Evolutionary conservation across 2,888 invertebrate species (phyloP), one percentile per base, ranked within the genome.

Genomic region (Hecatera dysodea): DNA sequence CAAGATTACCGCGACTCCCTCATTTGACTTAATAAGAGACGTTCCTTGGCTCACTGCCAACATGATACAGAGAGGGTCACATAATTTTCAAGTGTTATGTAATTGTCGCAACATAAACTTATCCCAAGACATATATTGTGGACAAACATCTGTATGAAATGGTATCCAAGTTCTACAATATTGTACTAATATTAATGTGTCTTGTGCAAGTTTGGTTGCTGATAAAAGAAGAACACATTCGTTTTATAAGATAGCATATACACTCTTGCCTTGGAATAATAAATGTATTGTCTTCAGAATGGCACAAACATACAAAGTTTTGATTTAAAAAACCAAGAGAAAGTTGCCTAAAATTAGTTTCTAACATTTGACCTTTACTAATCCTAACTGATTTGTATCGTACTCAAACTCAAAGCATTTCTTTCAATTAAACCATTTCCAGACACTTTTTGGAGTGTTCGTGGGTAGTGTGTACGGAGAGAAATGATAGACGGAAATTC

Each of bases 1-100:
- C 39, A 56, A 75, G 59, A 53, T 67, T 68, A 66, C 63, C 29
- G 46, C 11, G 57, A 46, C 46, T 67, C 52, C 65, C 64, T 63
- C 29, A 74, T 80, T 80, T 67, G 75, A 65, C 67, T 74, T 80
- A 82, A 82, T 80, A 68, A 75, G 60, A 36, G 67, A 29, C 29
- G 46, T 50, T 48, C n/a, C 7, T 61, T 80, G 81, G 81, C 80
- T 29, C 29, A 33, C 15, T 48, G 81, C 81, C 81, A 81, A 67
- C 66, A 44, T 75, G 83, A 75, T 76, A 80, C 66, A 59, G 52
- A 17, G 55, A 48, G 70, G 83, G 68, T 81, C 77, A 73, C 84
- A 81, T 83, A 81, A 83, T 81, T 81, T 71, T 64, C 81, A 72
- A 73, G 61, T 68, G 61, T 83, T 83, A 76, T 81, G 72, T 81